Evolutionary conservation across 2,113 vertebrate genomes (phyloP).

Genomic region (Antechinus flavipes): DNA sequence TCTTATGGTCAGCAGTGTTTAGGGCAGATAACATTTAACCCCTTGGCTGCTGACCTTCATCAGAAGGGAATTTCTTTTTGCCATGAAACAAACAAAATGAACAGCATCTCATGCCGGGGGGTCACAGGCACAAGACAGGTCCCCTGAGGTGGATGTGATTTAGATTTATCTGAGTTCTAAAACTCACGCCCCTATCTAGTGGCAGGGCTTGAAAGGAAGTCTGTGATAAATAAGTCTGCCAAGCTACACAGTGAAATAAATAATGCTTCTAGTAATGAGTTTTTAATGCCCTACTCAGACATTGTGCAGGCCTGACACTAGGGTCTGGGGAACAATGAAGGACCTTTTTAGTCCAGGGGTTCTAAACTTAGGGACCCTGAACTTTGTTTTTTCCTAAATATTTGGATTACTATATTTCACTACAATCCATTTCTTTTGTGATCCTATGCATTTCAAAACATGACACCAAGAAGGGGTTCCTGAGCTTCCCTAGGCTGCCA

Average conservation of each 20-base stretch:
- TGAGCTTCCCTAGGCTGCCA: background rate
- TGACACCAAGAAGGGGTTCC: background rate
- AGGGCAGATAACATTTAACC: conserved; percentile 48
- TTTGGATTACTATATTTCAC: background rate
- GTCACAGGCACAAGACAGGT: background rate
- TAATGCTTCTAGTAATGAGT: background rate
- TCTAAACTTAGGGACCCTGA: background rate
- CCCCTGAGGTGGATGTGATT: background rate
- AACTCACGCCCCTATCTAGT: background rate
- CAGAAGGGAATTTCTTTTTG: background rate
- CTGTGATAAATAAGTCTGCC: conserved; percentile 4
- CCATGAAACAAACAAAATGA: background rate
- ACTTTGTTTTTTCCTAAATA: background rate
- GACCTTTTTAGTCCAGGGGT: background rate
- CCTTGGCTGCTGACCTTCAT: conserved; percentile 34
- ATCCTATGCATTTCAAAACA: background rate
- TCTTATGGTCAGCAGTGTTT: conserved; percentile 76
- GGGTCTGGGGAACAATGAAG: background rate
- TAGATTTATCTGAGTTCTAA: background rate
- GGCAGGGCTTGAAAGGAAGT: background rate
- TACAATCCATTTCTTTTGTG: background rate
- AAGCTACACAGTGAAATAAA: background rate
- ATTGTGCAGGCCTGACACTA: background rate
- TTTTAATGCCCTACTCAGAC: background rate
- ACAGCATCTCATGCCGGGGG: background rate